Percentiles rank a stretch among this genome's conserved stretches.
Evolutionary conservation across 2,113 vertebrate species (phyloP).

Genomic region (Salvelinus alpinus): DNA sequence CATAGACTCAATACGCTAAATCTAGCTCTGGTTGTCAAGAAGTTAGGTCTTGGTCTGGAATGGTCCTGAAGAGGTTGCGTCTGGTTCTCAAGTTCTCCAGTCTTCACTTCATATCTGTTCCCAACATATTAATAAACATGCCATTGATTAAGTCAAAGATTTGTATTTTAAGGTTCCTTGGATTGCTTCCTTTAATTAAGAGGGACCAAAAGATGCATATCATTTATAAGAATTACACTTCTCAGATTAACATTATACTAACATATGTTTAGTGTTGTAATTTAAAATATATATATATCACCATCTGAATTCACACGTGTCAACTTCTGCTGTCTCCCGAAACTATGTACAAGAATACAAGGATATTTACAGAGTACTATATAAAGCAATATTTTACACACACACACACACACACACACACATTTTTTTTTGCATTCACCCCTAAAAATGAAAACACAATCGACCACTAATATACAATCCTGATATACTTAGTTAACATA

Average conservation of each 20-base stretch:
- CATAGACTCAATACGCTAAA: too few relatives aligned
- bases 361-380: conserved; percentile 91
- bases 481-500: conserved; percentile 20
- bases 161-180: not conserved
- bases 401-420: conserved; percentile 42
- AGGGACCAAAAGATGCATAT: not conserved
- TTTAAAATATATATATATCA: not conserved
- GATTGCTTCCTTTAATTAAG: not conserved
- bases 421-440: conserved; percentile 7
- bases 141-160: not conserved
- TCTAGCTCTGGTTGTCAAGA: too few relatives aligned
- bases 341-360: conserved; percentile 89
- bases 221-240: not conserved
- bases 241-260: not conserved
- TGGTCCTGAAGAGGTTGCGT: too few relatives aligned
- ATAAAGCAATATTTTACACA: conserved; percentile 83
- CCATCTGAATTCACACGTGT: not conserved
- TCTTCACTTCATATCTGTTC: too few relatives aligned
- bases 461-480: conserved; percentile 3
- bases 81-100: too few relatives aligned
- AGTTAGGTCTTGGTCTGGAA: too few relatives aligned
- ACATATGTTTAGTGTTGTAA: not conserved
- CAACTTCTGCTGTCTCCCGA: conserved; percentile 25
- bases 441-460: not conserved
- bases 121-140: not conserved